Percentiles rank a stretch among this genome's conserved stretches.
Evolutionary conservation across 2,113 vertebrate genomes (phyloP).

Genomic region (Pardalotus punctatus): DNA sequence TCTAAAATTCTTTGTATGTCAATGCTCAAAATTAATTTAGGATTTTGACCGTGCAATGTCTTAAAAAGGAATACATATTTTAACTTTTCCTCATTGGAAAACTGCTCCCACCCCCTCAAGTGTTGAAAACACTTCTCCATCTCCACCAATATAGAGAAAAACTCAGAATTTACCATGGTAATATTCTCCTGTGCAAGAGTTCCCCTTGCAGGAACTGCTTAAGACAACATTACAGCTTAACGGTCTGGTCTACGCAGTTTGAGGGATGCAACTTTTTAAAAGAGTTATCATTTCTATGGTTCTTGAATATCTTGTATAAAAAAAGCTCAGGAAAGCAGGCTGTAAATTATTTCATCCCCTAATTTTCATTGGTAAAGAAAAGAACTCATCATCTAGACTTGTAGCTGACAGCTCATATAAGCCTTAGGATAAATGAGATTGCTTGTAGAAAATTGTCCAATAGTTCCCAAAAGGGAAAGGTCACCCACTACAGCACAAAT

Average conservation of each 20-base stretch:
- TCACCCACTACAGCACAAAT: constrained; percentile 4
- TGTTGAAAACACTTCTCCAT: background rate
- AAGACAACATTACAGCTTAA: background rate
- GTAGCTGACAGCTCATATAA: background rate
- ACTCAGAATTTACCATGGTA: constrained; percentile 10
- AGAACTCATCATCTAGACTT: background rate
- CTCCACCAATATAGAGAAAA: background rate
- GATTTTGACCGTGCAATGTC: background rate
- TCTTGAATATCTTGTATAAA: background rate
- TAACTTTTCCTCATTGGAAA: constrained; percentile 18
- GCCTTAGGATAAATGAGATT: background rate
- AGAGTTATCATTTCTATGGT: background rate
- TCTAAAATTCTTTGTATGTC: background rate
- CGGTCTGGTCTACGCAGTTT: background rate
- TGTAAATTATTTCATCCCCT: background rate
- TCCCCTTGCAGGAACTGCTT: background rate
- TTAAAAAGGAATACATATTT: constrained; percentile 13
- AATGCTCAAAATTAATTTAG: background rate
- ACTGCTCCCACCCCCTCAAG: background rate
- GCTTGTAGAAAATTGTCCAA: background rate
- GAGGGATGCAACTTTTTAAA: background rate
- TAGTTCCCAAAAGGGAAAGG: background rate
- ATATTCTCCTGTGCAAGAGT: background rate
- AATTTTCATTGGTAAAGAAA: background rate
- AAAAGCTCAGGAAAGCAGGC: background rate